Conservation (phyloP, 1,140 invertebrate species). For the Camponotus floridanus region DNA sequence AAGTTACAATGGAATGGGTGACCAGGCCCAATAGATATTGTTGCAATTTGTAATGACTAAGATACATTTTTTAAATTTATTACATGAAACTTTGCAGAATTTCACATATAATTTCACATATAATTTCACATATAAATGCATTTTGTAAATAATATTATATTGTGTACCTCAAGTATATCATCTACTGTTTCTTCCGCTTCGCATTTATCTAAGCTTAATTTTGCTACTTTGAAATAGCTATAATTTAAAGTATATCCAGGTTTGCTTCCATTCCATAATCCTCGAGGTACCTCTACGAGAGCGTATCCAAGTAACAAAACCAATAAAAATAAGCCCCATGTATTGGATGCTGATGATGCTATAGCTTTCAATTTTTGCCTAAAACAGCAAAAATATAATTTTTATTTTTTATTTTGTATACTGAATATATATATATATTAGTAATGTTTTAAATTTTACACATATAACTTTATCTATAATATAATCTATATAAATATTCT, state of each 20-base stretch:
- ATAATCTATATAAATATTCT: conserved; percentile 2
- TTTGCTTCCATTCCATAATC: conserved; percentile 94
- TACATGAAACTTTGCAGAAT: background rate
- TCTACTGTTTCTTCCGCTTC: conserved; percentile 98
- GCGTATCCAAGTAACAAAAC: conserved; percentile 98
- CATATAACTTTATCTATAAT: background rate
- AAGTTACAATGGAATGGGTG: conserved; percentile 91
- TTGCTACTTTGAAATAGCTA: conserved; percentile 98
- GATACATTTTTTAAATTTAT: conserved; percentile 64
- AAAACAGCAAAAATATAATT: conserved; percentile 46
- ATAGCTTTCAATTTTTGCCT: conserved; percentile 97
- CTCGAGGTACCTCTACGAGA: conserved; percentile 97
- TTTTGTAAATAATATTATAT: conserved; percentile 13
- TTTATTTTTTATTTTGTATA: background rate
- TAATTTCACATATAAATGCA: conserved; percentile 36
- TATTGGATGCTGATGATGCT: conserved; percentile 99
- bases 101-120: conserved; percentile 45
- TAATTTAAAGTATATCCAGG: conserved; percentile 94
- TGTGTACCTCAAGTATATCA: conserved; percentile 95
- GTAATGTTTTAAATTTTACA: background rate
- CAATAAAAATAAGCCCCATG: conserved; percentile 99
- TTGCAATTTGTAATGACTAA: conserved; percentile 91
- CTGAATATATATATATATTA: background rate
- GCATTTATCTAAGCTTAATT: conserved; percentile 97
- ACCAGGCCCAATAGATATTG: conserved; percentile 89